Conservation (phyloP, 2,888 invertebrate genomes). For the Colletes collaris region DNA sequence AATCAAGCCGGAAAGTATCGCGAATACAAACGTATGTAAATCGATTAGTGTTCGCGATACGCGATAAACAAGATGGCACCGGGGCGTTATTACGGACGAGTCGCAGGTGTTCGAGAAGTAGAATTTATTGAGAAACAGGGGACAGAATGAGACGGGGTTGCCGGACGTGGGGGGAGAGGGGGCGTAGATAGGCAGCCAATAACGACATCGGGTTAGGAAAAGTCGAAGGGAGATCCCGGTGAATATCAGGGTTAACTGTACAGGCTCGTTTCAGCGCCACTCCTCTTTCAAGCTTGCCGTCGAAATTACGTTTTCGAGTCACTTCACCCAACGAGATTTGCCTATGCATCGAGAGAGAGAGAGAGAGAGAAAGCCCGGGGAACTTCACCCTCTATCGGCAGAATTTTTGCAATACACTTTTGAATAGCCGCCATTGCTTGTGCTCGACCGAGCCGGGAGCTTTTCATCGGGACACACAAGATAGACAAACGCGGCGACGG, state of each 20-base stretch:
- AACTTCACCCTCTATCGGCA: conserved; percentile 53
- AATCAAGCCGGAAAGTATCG: not conserved
- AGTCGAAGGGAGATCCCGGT: conserved; percentile 13
- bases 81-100: too few relatives aligned
- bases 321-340: conserved; percentile 62
- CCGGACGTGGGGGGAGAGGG: too few relatives aligned
- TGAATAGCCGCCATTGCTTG: conserved; percentile 66
- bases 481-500: not conserved
- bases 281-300: conserved; percentile 36
- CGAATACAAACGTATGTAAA: too few relatives aligned
- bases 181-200: conserved; percentile 33
- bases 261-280: conserved; percentile 35
- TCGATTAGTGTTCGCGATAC: too few relatives aligned
- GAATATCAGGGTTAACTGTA: conserved; percentile 53
- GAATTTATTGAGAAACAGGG: too few relatives aligned
- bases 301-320: conserved; percentile 65
- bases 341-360: conserved; percentile 51
- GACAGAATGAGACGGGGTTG: too few relatives aligned
- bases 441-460: conserved; percentile 52
- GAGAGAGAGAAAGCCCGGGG: not conserved
- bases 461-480: conserved; percentile 55
- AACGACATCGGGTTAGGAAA: conserved; percentile 33
- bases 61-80: too few relatives aligned
- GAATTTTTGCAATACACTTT: conserved; percentile 69
- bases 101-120: too few relatives aligned